These are phyloP conservation scores for Elegia similella DNA, from an alignment of 2,888 invertebrate genomes.

Conservation along the genomic window DNA sequence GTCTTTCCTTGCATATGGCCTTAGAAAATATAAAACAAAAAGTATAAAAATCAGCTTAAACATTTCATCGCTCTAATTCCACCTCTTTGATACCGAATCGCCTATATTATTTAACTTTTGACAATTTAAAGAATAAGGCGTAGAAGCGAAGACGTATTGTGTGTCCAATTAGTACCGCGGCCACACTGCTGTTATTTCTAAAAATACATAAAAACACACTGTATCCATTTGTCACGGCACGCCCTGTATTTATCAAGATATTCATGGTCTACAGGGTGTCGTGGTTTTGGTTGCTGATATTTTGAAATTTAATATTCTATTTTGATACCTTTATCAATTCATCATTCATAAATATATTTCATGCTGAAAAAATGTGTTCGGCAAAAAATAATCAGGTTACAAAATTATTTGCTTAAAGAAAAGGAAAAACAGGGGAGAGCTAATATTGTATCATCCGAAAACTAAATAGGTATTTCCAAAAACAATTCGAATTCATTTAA, in stretches of 20 bases:
- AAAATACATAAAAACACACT: slow-evolving; percentile 79
- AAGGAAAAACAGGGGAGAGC: not conserved
- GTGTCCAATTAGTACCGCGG: slow-evolving; percentile 72
- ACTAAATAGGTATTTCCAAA: too few species aligned
- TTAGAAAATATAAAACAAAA: too few species aligned
- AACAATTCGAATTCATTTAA: too few species aligned
- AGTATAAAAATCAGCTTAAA: too few species aligned
- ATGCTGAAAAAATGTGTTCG: too few species aligned
- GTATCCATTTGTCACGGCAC: slow-evolving; percentile 78
- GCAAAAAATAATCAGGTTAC: too few species aligned
- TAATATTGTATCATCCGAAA: too few species aligned
- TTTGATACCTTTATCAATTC: too few species aligned
- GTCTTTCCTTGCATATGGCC: too few species aligned
- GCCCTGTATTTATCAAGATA: slow-evolving; percentile 78
- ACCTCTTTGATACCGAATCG: slow-evolving; percentile 9
- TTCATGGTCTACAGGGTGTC: slow-evolving; percentile 19
- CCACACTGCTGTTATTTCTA: slow-evolving; percentile 59
- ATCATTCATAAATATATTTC: too few species aligned
- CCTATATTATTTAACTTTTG: slow-evolving; percentile 6
- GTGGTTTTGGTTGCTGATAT: not conserved
- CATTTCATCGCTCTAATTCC: slow-evolving; percentile 3
- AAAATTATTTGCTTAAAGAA: not conserved
- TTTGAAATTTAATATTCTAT: not conserved
- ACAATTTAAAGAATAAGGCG: not conserved
- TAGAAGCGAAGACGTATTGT: slow-evolving; percentile 57